A percentile compares a stretch with the other conserved stretches of the same genome.
These are phyloP conservation scores for Megaustenia siamemsis DNA, from an alignment of 2,888 invertebrate species.

Conservation along the genomic window DNA sequence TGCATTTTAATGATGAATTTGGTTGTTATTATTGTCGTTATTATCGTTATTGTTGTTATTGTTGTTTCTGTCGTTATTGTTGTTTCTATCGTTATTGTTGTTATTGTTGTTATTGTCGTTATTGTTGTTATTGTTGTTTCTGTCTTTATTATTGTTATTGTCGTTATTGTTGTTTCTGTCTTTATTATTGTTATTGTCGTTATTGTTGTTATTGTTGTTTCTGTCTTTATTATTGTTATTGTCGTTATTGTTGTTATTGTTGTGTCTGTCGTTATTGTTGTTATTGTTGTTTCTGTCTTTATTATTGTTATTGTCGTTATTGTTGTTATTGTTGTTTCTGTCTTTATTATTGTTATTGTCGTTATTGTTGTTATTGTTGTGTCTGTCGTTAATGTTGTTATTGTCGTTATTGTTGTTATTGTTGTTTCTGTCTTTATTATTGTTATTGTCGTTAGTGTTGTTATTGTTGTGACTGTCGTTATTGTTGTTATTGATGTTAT, in stretches of 20 bases:
- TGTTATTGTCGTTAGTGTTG: background rate
- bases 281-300: background rate
- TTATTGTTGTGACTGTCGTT: background rate
- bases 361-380: background rate
- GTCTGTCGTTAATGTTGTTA: background rate
- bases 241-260: slow-evolving; percentile 18
- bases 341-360: background rate
- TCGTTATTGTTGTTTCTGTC: slow-evolving; percentile 26
- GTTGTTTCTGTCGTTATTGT: no score
- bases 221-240: background rate
- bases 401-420: background rate
- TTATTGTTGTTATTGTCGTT: background rate
- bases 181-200: slow-evolving; percentile 7
- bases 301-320: background rate
- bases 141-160: slow-evolving; percentile 23
- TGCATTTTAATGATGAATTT: no score
- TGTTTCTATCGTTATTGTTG: background rate
- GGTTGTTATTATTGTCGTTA: no score
- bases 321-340: background rate
- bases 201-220: background rate
- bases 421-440: background rate
- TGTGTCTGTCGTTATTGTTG: background rate
- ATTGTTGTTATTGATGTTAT: background rate
- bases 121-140: background rate
- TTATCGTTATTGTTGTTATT: slow-evolving; percentile 30